phyloP scores from a whole-genome alignment of 1,140 invertebrate species.

The Ctenoplectra terminalis region DNA sequence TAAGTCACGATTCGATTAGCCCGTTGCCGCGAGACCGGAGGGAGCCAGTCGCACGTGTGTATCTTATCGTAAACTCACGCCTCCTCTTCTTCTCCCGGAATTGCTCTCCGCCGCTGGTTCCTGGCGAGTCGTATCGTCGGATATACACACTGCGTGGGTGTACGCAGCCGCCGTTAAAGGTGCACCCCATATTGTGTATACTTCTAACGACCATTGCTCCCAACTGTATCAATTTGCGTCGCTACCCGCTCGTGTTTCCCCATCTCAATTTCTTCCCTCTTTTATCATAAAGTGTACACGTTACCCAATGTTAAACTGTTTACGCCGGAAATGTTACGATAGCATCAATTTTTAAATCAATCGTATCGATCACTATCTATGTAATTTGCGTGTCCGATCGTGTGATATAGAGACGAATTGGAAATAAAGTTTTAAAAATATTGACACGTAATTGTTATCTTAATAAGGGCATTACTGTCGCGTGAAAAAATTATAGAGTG shows the following conservation, averaged over 20 bases:
- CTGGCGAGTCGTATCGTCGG: slow-evolving; percentile 46
- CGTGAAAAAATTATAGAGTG: too few species aligned
- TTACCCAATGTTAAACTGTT: too few species aligned
- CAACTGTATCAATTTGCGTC: slow-evolving; percentile 63
- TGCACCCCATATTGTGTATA: slow-evolving; percentile 60
- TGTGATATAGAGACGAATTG: too few species aligned
- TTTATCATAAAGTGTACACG: too few species aligned
- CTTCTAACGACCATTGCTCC: slow-evolving; percentile 52
- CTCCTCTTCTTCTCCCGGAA: slow-evolving; percentile 65
- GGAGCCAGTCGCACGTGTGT: slow-evolving; percentile 50
- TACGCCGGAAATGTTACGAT: too few species aligned
- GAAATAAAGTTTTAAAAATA: neutral
- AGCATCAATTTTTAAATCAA: too few species aligned
- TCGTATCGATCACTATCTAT: too few species aligned
- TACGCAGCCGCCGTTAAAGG: slow-evolving; percentile 51
- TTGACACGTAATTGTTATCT: too few species aligned
- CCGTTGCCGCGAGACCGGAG: slow-evolving; percentile 45
- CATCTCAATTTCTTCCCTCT: neutral
- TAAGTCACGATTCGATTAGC: slow-evolving; percentile 75
- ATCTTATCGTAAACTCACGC: slow-evolving; percentile 70
- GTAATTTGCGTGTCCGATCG: neutral
- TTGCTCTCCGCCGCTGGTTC: slow-evolving; percentile 48
- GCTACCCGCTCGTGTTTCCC: slow-evolving; percentile 16
- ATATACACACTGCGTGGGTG: slow-evolving; percentile 61
- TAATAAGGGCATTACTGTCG: too few species aligned